A percentile compares a stretch with the other conserved stretches of the same genome.
phyloP scores from a whole-genome alignment of 1,140 invertebrate species.

The Pemphigus obesinymphae region DNA sequence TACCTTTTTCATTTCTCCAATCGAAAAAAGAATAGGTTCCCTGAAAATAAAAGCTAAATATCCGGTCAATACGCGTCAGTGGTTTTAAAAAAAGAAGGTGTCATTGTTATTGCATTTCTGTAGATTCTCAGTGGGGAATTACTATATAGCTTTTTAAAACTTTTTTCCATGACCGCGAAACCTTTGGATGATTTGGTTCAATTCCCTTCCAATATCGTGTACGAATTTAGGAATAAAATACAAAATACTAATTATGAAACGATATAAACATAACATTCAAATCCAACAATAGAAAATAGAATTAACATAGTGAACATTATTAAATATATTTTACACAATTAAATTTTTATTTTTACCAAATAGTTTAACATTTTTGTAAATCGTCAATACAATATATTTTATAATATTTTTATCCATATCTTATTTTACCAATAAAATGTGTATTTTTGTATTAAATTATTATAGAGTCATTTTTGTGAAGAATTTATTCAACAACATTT shows the following conservation, averaged over 20 bases:
- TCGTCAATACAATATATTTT: no score
- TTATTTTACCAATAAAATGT: no score
- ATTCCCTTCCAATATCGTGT: background rate
- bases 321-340: no score
- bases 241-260: background rate
- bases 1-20: constrained; percentile 3
- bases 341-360: no score
- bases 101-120: constrained; percentile 27
- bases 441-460: no score
- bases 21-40: background rate
- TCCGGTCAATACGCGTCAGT: constrained; percentile 26
- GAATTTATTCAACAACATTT: no score
- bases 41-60: constrained; percentile 30
- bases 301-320: no score
- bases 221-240: background rate
- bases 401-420: no score
- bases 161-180: background rate
- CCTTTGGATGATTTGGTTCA: background rate
- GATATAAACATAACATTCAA: background rate
- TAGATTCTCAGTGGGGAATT: background rate
- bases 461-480: no score
- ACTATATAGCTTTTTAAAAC: constrained; percentile 7
- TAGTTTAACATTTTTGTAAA: no score
- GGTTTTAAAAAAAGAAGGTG: constrained; percentile 6
- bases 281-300: background rate